Percentiles rank a stretch among this genome's conserved stretches.
phyloP scores from a whole-genome alignment of 2,888 invertebrate species.

The Hypolimnas misippus region DNA sequence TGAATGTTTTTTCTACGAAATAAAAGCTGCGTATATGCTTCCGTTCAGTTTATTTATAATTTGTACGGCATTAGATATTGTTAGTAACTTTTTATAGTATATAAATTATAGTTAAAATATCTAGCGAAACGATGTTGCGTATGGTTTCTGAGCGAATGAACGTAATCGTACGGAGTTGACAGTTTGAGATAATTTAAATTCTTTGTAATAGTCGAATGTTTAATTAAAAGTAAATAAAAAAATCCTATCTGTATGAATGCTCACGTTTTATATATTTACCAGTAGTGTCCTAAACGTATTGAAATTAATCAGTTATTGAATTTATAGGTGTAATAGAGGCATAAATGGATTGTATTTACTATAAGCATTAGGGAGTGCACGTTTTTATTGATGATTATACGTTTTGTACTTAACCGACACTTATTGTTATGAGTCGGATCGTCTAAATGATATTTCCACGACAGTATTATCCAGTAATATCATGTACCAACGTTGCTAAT shows the following conservation, averaged over 20 bases:
- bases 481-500: conserved; percentile 84
- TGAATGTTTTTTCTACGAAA: conserved; percentile 48
- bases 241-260: conserved; percentile 79
- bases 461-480: conserved; percentile 83
- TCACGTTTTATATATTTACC: conserved; percentile 78
- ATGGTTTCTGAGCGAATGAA: conserved; percentile 30
- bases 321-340: conserved; percentile 80
- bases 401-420: conserved; percentile 72
- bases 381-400: conserved; percentile 63
- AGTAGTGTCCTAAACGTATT: conserved; percentile 69
- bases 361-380: conserved; percentile 67
- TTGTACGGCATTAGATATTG: conserved; percentile 58
- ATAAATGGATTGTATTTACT: conserved; percentile 64
- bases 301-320: conserved; percentile 72
- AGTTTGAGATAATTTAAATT: conserved; percentile 43
- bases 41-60: conserved; percentile 39
- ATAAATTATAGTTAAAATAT: conserved; percentile 37
- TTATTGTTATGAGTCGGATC: conserved; percentile 67
- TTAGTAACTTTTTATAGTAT: conserved; percentile 52
- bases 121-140: conserved; percentile 33
- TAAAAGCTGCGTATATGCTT: conserved; percentile 31
- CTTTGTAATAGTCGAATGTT: conserved; percentile 51
- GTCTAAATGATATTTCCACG: conserved; percentile 64
- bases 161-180: conserved; percentile 39
- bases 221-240: conserved; percentile 50